phyloP scores from a whole-genome alignment of 2,888 invertebrate genomes.

The Cecidostiba fungosa region DNA sequence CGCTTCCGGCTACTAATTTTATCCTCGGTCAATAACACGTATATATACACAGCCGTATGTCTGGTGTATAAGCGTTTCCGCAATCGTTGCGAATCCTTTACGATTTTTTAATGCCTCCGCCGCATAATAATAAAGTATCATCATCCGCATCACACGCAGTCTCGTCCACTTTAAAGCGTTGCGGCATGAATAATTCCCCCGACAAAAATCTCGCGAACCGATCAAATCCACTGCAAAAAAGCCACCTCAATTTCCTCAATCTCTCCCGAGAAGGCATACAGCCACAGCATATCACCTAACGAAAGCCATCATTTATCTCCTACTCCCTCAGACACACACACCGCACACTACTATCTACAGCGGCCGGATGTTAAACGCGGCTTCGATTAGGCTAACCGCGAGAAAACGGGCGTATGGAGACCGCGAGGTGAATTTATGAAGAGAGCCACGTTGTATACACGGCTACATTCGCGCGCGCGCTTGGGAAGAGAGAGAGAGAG shows the following conservation, averaged over 20 bases:
- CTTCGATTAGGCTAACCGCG: slow-evolving; percentile 60
- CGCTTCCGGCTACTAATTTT: slow-evolving; percentile 3
- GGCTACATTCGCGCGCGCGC: background rate
- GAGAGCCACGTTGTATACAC: background rate
- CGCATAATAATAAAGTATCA: background rate
- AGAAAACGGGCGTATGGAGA: slow-evolving; percentile 48
- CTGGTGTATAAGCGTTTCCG: background rate
- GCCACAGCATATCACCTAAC: background rate
- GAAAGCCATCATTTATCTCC: slow-evolving; percentile 17
- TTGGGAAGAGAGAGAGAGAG: background rate
- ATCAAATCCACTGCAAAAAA: background rate
- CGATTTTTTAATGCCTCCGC: background rate
- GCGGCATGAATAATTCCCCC: too few relatives aligned
- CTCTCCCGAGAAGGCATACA: background rate
- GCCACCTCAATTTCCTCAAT: background rate
- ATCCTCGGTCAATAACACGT: background rate
- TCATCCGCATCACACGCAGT: background rate
- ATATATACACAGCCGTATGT: background rate
- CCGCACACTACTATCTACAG: background rate
- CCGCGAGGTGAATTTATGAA: slow-evolving; percentile 63
- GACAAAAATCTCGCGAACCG: too few relatives aligned
- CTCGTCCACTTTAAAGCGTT: background rate
- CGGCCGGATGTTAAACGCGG: slow-evolving; percentile 42
- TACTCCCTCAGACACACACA: background rate
- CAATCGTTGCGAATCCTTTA: background rate